These are phyloP conservation scores for Laticauda colubrina DNA, from an alignment of 2,113 vertebrate genomes.

Conservation along the genomic window DNA sequence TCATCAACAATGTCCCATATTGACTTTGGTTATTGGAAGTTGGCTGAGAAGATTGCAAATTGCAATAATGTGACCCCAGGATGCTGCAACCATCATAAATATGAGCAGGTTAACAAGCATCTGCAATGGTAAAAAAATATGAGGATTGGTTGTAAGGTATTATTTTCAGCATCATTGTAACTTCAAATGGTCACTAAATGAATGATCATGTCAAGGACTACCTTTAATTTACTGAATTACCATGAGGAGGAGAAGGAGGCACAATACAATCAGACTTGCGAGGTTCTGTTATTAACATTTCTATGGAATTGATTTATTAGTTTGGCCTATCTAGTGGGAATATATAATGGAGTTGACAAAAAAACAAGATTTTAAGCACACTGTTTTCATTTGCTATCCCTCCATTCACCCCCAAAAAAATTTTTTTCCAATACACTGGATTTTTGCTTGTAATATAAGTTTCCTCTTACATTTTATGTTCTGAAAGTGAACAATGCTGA, in stretches of 20 bases:
- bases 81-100: not conserved
- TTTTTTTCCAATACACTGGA: not conserved
- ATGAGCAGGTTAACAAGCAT: not conserved
- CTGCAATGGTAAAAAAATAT: not conserved
- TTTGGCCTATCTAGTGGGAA: not conserved
- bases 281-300: not conserved
- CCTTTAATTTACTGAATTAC: not conserved
- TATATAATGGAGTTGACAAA: not conserved
- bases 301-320: not conserved
- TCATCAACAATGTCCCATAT: not conserved
- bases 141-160: not conserved
- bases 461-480: constrained; percentile 10
- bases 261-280: not conserved
- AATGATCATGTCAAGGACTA: not conserved
- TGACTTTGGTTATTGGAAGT: not conserved
- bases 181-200: not conserved
- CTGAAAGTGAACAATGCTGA: not conserved
- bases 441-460: not conserved
- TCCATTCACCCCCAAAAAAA: not conserved
- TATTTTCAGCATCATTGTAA: not conserved
- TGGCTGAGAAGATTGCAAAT: not conserved
- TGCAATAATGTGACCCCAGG: not conserved
- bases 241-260: not conserved
- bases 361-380: not conserved
- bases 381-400: not conserved